phyloP scores from a whole-genome alignment of 2,113 vertebrate genomes.

The Rousettus leschenaultii region DNA sequence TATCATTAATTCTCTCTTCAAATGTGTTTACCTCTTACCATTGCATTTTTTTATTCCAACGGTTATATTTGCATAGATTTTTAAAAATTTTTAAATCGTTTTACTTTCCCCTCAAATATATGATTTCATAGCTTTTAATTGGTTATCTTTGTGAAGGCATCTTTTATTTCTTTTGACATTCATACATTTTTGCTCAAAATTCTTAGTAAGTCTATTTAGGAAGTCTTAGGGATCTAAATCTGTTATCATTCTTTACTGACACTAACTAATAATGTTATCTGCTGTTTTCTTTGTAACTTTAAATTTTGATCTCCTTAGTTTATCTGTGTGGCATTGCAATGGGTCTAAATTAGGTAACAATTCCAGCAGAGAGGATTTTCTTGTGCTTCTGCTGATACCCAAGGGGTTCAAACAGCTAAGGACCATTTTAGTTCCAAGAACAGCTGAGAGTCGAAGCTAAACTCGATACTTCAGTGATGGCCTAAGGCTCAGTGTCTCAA shows the following conservation, averaged over 20 bases:
- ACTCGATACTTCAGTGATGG: background rate
- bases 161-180: background rate
- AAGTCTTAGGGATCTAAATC: background rate
- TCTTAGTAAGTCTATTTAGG: background rate
- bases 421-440: background rate
- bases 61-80: background rate
- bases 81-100: background rate
- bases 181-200: background rate
- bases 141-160: background rate
- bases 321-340: background rate
- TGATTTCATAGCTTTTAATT: background rate
- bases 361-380: background rate
- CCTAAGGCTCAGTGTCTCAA: background rate
- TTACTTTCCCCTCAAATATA: background rate
- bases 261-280: background rate
- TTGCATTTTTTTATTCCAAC: background rate
- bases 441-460: background rate
- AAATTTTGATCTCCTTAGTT: background rate
- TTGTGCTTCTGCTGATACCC: background rate
- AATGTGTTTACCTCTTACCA: background rate
- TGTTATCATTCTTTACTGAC: conserved; percentile 2
- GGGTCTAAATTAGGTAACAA: background rate
- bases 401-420: background rate
- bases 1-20: background rate
- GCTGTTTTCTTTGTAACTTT: background rate